These are phyloP conservation scores for Piscicola geometra DNA, from an alignment of 2,888 invertebrate genomes.

Conservation along the genomic window DNA sequence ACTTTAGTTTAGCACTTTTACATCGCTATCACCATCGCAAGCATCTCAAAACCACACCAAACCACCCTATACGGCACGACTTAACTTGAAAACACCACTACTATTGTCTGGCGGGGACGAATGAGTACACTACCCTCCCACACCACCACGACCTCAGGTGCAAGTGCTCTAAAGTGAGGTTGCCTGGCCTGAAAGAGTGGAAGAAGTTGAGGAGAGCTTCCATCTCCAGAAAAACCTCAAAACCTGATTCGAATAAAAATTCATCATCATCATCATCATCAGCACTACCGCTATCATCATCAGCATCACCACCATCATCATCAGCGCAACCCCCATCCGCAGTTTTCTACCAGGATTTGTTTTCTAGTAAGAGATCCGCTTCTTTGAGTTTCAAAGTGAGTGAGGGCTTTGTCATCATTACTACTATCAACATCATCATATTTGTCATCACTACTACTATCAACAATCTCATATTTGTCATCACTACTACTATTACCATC, in stretches of 20 bases:
- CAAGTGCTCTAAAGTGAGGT: not conserved
- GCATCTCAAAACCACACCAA: too few species aligned
- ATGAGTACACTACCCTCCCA: too few species aligned
- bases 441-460: not conserved
- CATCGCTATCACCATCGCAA: too few species aligned
- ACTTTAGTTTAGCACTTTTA: too few species aligned
- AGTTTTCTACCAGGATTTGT: too few species aligned
- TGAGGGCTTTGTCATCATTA: not conserved
- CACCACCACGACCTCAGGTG: too few species aligned
- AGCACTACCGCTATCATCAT: not conserved
- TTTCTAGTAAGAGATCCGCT: not conserved
- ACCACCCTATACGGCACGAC: too few species aligned
- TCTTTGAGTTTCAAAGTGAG: conserved; percentile 18
- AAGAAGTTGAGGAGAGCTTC: too few species aligned
- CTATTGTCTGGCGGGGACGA: too few species aligned
- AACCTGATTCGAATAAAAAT: not conserved
- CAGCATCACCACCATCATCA: not conserved
- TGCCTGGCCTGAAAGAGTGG: not conserved
- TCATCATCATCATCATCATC: conserved; percentile 7
- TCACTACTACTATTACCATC: not conserved
- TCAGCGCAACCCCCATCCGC: not conserved
- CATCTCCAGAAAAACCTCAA: too few species aligned
- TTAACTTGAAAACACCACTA: too few species aligned
- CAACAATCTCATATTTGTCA: not conserved
- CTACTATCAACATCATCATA: not conserved